Evolutionary conservation across 2,113 vertebrate genomes (phyloP).

Genomic region (Galeopterus variegatus): DNA sequence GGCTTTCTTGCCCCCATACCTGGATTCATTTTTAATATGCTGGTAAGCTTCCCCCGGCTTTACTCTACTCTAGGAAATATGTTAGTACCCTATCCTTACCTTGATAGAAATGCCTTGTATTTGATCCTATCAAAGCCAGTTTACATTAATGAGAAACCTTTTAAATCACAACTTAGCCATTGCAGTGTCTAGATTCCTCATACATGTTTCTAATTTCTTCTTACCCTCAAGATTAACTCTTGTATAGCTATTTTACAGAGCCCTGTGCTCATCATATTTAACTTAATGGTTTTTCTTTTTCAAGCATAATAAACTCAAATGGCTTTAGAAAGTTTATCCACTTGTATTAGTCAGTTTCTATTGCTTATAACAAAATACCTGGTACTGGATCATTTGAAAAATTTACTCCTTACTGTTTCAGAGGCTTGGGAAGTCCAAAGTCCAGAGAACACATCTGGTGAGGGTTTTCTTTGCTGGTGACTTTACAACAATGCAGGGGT

Average conservation of each 20-base stretch:
- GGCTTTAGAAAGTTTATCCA: neutral
- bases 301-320: constrained; percentile 12
- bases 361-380: too few relatives aligned
- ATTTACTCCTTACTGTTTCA: too few relatives aligned
- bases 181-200: neutral
- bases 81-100: neutral
- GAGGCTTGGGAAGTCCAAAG: too few relatives aligned
- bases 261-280: neutral
- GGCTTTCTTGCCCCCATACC: neutral
- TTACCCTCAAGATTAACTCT: neutral
- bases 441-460: too few relatives aligned
- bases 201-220: neutral
- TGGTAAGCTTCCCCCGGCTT: neutral
- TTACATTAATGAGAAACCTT: neutral
- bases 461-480: too few relatives aligned
- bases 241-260: neutral
- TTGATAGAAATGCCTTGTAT: neutral
- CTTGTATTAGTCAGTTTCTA: too few relatives aligned
- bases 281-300: constrained; percentile 54
- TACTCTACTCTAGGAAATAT: neutral
- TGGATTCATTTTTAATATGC: neutral
- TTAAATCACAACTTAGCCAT: neutral
- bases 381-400: too few relatives aligned
- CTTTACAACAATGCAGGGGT: too few relatives aligned
- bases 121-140: neutral